Evolutionary conservation across 2,113 vertebrate species (phyloP), one percentile per base, ranked within the genome.

Genomic region (Miniopterus natalensis): DNA sequence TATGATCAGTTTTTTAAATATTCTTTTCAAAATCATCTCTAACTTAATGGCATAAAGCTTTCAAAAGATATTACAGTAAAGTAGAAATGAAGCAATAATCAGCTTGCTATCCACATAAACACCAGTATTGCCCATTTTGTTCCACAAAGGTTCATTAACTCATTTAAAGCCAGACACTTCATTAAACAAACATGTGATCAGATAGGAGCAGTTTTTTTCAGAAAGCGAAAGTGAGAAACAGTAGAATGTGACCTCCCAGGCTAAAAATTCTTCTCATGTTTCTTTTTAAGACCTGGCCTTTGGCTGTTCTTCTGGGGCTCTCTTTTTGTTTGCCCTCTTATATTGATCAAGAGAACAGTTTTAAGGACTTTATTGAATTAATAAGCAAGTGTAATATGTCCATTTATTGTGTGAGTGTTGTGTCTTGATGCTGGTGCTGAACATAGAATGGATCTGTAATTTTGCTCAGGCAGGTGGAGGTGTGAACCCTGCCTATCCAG

Each of bases 131-230:
- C 68, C 42, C 77, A 8, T 13, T 93, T 84, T 71, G 66, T 51
- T 84, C 55, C 12, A 61, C 11, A 42, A 21, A 94, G 84, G 18
- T 49, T 92, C 42, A 65, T 25, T 78, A 90, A 74, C 20, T 93
- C 45, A 81, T 68, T 65, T 73, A 51, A 79, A 86, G 68, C 49
- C 66, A 84, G 55, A 51, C 42, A 42, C 66, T 40, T 86, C 68
- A 55, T 92, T 84, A 84, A 94, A 81, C 51, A 93, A 87, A 84
- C 27, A 85, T 45, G 79, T n/a, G 27, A 70, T 36, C 29, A 20
- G 55, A 68, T 3, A 49, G 12, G 66, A 90, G 12, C 40, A 42
- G 29, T 21, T 90, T 77, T 77, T 85, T 92, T 90, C 42, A 8
- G 53, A 81, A 84, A 73, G 47, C 1, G 1, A 74, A 79, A 87